Evolutionary conservation across 1,140 invertebrate genomes (phyloP), one percentile per base, ranked within the genome.

Genomic region (Caenorhabditis brenneri): DNA sequence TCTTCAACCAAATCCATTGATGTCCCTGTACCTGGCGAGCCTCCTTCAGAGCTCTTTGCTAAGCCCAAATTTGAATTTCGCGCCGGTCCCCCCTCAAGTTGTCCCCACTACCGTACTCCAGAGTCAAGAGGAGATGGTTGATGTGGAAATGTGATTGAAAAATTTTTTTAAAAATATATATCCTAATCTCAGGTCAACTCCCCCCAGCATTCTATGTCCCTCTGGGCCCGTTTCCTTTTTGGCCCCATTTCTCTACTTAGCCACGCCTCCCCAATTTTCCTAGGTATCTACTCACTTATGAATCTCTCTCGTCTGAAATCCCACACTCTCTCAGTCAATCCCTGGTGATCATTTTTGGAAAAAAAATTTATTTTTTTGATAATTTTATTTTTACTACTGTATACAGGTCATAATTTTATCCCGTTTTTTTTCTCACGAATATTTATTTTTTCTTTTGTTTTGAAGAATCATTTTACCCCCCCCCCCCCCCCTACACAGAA

Each of bases 251-350:
- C 15, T n/a, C 58, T 65, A 65, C 58, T 65, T 65, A 65, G 58
- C 58, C 58, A 33, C 29, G 27, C 15, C 6, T n/a, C 58, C 58
- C 29, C 58, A 33, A 36, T 19, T n/a, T 51, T 74, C 65, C 33
- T 74, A 74, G 65, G 65, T 46, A 74, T 74, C 65, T 74, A 74
- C 65, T 74, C 65, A 74, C 65, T 33, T 10, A 33, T 19, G 36
- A 74, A 74, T 74, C 65, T 74, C 65, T 6, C 46, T 15, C n/a
- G 10, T n/a, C n/a, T n/a, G n/a, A n/a, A n/a, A 10, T 36, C 33
- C 16, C 33, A 42, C 5, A 5, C 12, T 2, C 19, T 65, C 58
- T 36, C 31, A 36, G 58, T 12, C 5, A 22, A 22, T 74, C 33
- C 65, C 65, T 74, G 60, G 60, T 65, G 60, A 65, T n/a, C n/a